Percentiles rank a stretch among this genome's conserved stretches.
These are phyloP conservation scores for Monopterus albus DNA, from an alignment of 2,113 vertebrate species.

Conservation along the genomic window DNA sequence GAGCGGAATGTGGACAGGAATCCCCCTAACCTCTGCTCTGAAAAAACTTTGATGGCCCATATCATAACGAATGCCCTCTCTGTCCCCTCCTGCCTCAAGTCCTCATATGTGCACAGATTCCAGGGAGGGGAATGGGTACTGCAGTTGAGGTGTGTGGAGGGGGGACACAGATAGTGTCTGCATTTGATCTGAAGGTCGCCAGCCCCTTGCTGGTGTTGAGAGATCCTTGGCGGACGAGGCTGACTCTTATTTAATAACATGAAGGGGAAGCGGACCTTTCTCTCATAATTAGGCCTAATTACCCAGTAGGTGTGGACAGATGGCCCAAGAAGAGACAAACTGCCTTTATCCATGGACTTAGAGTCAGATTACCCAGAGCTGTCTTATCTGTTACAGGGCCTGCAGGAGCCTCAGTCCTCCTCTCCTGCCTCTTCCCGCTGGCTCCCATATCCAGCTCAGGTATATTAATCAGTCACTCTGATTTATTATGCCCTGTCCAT, in stretches of 20 bases:
- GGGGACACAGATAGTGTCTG: slow-evolving; percentile 91
- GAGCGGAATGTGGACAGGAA: slow-evolving; percentile 86
- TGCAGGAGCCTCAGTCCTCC: slow-evolving; percentile 91
- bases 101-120: slow-evolving; percentile 59
- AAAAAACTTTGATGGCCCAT: slow-evolving; percentile 91
- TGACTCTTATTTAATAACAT: slow-evolving; percentile 99
- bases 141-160: slow-evolving; percentile 33
- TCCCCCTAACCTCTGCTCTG: slow-evolving; percentile 48
- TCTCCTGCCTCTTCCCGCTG: slow-evolving; percentile 88
- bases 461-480: slow-evolving; percentile 83
- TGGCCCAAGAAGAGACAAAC: slow-evolving; percentile 98
- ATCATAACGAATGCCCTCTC: slow-evolving; percentile 85
- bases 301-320: slow-evolving; percentile 99
- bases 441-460: slow-evolving; percentile 84
- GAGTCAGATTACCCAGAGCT: slow-evolving; percentile 98
- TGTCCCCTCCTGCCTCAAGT: slow-evolving; percentile 47
- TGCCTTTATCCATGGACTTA: slow-evolving; percentile 99
- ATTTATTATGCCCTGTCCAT: slow-evolving; percentile 68
- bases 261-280: slow-evolving; percentile 97
- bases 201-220: slow-evolving; percentile 90
- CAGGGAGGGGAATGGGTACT: slow-evolving; percentile 41
- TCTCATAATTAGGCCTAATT: slow-evolving; percentile 99
- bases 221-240: slow-evolving; percentile 93
- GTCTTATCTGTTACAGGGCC: slow-evolving; percentile 96
- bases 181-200: slow-evolving; percentile 99